phyloP scores from a whole-genome alignment of 2,797 vertebrate species.

The Acanthurus leucopareius region DNA sequence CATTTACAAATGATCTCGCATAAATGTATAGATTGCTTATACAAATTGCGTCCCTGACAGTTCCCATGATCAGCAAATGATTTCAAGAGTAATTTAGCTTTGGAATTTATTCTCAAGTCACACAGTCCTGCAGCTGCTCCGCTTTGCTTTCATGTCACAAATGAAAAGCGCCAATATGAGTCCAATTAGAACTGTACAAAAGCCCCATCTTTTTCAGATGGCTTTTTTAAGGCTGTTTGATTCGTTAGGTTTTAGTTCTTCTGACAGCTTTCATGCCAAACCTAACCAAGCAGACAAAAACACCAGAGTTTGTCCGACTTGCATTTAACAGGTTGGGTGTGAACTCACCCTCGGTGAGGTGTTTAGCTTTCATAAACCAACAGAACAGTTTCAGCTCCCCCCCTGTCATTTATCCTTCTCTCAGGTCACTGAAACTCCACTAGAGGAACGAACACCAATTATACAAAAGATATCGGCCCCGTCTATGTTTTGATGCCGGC shows the following conservation, averaged over 20 bases:
- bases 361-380: constrained; percentile 8
- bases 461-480: background rate
- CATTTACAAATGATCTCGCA: constrained; percentile 9
- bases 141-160: background rate
- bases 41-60: constrained; percentile 14
- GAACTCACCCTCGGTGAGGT: background rate
- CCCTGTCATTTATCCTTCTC: too few species aligned
- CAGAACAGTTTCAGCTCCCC: background rate
- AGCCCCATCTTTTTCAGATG: background rate
- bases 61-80: background rate
- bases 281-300: background rate
- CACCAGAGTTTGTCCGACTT: background rate
- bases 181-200: background rate
- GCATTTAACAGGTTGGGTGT: background rate
- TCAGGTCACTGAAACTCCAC: background rate
- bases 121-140: background rate
- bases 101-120: background rate
- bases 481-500: background rate
- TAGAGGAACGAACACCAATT: background rate
- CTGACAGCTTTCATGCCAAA: background rate
- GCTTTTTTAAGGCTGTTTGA: background rate
- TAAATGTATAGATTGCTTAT: constrained; percentile 7
- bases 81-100: background rate
- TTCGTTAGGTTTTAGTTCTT: background rate
- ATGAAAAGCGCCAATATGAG: background rate